Base-by-base conservation (phyloP, 2,113 vertebrate species). In the Apteryx owenii region DNA sequence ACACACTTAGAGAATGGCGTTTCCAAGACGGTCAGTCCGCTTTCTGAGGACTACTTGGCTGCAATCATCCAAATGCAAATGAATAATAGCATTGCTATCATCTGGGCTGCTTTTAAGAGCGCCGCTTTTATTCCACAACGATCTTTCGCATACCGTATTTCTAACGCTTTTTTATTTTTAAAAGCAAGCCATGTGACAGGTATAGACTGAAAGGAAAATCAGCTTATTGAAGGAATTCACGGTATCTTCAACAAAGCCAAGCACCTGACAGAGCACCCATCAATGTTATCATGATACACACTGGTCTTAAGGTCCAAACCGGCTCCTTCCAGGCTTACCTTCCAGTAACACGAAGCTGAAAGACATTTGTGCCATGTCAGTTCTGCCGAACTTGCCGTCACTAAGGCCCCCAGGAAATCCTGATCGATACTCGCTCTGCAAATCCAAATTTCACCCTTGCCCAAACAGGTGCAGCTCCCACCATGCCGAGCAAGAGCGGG, bases 391-490 rank as follows among this genome's bases (percentile, higher is more conserved):
- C 53, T 16, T 46, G 48, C 20, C 40, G 8, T n/a, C 51, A 50
- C 28, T 29, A 51, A 69, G 25, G 21, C 9, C 71, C 7, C 17
- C 3, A 4, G 46, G 76, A 95, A 88, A 86, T 51, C 31, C 19
- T 88, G 85, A 93, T 28, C 0, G 0, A 68, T 89, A 81, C 8
- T 3, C 53, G 19, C 28, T 14, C 64, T 61, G 61, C 81, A 83
- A 75, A 85, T n/a, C 69, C 2, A 4, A 28, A 73, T 90, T 76
- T 46, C 56, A 77, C 53, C 70, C 86, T 60, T 82, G 68, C 33
- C 76, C 69, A 81, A 82, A 90, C 94, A 96, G 85, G 95, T 94
- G 94, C 85, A 86, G 36, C 50, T 84, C 54, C 69, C 68, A 71
- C 31, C 38, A 85, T 60, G 28, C 64, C 71, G 46, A 85, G 76